Percentiles rank a stretch among this genome's conserved stretches.
phyloP scores from a whole-genome alignment of 2,797 vertebrate species.

The Hozukius guyotensis region DNA sequence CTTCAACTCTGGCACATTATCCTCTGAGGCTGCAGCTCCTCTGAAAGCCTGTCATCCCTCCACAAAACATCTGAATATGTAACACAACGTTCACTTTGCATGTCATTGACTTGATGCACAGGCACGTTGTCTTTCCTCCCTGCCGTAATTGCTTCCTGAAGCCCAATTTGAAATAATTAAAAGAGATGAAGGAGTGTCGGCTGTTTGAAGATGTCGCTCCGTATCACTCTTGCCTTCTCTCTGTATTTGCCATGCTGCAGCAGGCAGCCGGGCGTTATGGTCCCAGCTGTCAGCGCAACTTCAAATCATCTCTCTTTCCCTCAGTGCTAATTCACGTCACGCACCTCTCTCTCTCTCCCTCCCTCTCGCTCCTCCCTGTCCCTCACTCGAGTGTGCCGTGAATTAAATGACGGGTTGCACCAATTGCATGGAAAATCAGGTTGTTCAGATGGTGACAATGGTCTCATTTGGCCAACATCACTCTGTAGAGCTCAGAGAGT shows the following conservation, averaged over 20 bases:
- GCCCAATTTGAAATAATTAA: constrained; percentile 80
- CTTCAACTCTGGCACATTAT: constrained; percentile 31
- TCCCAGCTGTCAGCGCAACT: constrained; percentile 66
- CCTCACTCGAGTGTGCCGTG: constrained; percentile 24
- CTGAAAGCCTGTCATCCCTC: constrained; percentile 52
- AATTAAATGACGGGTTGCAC: constrained; percentile 51
- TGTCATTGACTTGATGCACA: constrained; percentile 50
- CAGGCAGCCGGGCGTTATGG: constrained; percentile 47
- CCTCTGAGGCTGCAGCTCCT: constrained; percentile 43
- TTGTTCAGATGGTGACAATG: constrained; percentile 29
- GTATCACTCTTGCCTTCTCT: constrained; percentile 39
- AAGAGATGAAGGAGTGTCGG: constrained; percentile 62
- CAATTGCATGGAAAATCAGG: constrained; percentile 33
- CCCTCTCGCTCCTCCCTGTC: constrained; percentile 15
- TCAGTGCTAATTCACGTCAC: constrained; percentile 63
- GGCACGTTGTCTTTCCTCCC: constrained; percentile 47
- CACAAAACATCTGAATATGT: constrained; percentile 62
- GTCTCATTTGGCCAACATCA: constrained; percentile 44
- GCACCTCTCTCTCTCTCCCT: constrained; percentile 29
- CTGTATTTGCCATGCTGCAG: constrained; percentile 45
- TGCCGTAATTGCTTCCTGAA: constrained; percentile 78
- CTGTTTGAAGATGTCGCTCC: constrained; percentile 58
- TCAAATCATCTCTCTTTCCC: constrained; percentile 59
- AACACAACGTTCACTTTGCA: constrained; percentile 53
- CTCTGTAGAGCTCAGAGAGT: constrained; percentile 10